A percentile compares a stretch with the other conserved stretches of the same genome.
Conservation (phyloP, 2,797 vertebrate genomes). For the Otolemur crassicaudatus region DNA sequence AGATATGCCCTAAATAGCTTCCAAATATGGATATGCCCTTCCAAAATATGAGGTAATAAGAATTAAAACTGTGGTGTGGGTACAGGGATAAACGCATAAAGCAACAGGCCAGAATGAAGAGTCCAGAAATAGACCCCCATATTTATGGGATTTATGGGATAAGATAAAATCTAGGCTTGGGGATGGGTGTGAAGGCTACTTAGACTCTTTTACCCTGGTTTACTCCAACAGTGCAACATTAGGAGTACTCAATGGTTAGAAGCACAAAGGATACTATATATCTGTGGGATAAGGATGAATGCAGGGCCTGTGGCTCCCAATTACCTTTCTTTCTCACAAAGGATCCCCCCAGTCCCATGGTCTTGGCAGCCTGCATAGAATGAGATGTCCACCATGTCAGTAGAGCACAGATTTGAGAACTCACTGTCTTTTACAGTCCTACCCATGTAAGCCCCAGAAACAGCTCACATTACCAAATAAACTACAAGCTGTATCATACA, state of each 20-base stretch:
- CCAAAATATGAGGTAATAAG: slow-evolving; percentile 25
- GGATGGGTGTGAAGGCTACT: background rate
- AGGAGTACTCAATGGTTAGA: background rate
- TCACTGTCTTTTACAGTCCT: background rate
- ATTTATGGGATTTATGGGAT: background rate
- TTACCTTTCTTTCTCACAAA: background rate
- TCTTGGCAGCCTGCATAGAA: background rate
- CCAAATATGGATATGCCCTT: background rate
- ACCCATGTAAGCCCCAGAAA: background rate
- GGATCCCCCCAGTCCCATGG: background rate
- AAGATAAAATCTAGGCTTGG: background rate
- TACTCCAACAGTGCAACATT: background rate
- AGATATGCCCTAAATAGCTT: background rate
- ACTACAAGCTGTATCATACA: background rate
- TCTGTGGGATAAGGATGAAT: background rate
- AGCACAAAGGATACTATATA: background rate
- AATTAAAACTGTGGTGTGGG: background rate
- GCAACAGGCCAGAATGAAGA: background rate
- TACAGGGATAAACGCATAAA: background rate
- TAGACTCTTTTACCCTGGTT: slow-evolving; percentile 2
- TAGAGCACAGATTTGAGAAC: background rate
- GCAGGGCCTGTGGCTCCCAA: background rate
- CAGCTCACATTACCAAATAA: background rate
- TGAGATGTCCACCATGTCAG: background rate
- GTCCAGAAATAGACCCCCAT: background rate